phyloP scores from a whole-genome alignment of 2,888 invertebrate species.

The Trichopoda pennipes region DNA sequence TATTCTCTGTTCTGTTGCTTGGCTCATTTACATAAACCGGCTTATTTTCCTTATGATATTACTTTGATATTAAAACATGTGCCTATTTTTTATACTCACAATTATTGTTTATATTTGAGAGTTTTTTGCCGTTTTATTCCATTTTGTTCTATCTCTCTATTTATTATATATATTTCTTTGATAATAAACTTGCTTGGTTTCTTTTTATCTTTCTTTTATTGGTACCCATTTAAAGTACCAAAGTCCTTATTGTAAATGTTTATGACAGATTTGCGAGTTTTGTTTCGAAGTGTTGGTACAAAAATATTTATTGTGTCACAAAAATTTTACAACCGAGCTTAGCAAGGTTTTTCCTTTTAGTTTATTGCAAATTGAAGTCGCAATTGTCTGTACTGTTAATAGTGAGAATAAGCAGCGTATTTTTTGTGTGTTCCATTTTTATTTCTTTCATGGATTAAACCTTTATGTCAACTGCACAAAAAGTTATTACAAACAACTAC shows the following conservation, averaged over 20 bases:
- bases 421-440: too few species aligned
- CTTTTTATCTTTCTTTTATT: slow-evolving; percentile 16
- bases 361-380: too few species aligned
- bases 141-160: slow-evolving; percentile 7
- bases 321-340: too few species aligned
- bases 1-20: background rate
- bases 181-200: slow-evolving; percentile 53
- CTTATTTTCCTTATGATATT: slow-evolving; percentile 33
- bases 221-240: slow-evolving; percentile 17
- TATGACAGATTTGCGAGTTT: background rate
- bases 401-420: too few species aligned
- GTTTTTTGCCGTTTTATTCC: background rate
- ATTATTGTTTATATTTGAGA: slow-evolving; percentile 59
- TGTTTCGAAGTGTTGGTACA: background rate
- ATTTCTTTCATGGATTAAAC: too few species aligned
- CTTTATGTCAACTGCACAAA: too few species aligned
- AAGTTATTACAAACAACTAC: too few species aligned
- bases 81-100: slow-evolving; percentile 26
- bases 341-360: too few species aligned
- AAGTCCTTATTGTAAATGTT: slow-evolving; percentile 13
- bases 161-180: background rate
- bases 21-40: slow-evolving; percentile 56
- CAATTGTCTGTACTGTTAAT: too few species aligned
- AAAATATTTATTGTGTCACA: too few species aligned
- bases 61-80: slow-evolving; percentile 44